Conservation (phyloP, 2,888 invertebrate species). For the Spilosoma lubricipeda region DNA sequence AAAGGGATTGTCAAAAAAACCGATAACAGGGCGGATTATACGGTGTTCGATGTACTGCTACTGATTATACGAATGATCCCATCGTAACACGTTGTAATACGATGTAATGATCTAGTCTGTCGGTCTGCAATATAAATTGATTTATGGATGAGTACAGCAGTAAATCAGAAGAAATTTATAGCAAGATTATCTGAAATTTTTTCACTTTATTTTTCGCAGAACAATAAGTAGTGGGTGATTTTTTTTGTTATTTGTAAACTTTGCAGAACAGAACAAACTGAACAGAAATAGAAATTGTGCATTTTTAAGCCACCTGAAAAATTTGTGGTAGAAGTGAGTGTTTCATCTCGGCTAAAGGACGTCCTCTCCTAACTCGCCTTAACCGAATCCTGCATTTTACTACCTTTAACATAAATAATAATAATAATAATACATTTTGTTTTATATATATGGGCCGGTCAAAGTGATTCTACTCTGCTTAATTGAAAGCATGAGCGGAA, state of each 20-base stretch:
- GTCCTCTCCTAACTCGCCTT: too few species aligned
- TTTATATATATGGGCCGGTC: too few species aligned
- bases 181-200: conserved; percentile 25
- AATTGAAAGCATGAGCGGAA: too few species aligned
- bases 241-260: neutral
- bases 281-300: too few species aligned
- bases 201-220: conserved; percentile 11
- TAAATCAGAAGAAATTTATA: conserved; percentile 61
- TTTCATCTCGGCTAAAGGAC: too few species aligned
- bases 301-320: too few species aligned
- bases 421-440: too few species aligned
- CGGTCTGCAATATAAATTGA: conserved; percentile 24
- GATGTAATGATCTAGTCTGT: neutral
- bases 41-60: neutral
- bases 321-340: too few species aligned
- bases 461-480: too few species aligned
- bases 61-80: neutral
- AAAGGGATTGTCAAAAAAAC: neutral
- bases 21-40: neutral
- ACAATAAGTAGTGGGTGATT: conserved; percentile 2
- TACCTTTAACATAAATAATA: too few species aligned
- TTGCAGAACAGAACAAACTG: too few species aligned
- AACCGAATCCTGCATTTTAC: too few species aligned
- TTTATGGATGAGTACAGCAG: conserved; percentile 61
- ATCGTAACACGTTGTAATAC: neutral